phyloP scores from a whole-genome alignment of 2,797 vertebrate species.

The Diplodus sargus region DNA sequence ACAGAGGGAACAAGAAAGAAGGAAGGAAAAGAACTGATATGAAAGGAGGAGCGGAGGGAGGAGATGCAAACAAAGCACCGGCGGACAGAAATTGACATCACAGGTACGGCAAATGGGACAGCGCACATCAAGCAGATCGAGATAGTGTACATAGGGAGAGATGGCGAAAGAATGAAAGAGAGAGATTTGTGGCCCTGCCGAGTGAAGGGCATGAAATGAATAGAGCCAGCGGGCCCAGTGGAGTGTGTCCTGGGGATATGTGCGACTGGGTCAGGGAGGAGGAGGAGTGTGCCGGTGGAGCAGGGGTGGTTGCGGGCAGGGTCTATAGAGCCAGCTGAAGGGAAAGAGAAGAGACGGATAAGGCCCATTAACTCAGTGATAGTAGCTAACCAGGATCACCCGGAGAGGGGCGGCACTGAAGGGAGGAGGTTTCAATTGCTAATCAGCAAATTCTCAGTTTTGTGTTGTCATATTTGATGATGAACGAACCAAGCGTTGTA shows the following conservation, averaged over 20 bases:
- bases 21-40: slow-evolving; percentile 38
- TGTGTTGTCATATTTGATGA: background rate
- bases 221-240: slow-evolving; percentile 62
- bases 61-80: slow-evolving; percentile 71
- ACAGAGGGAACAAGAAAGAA: slow-evolving; percentile 23
- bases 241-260: slow-evolving; percentile 74
- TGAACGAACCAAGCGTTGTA: background rate
- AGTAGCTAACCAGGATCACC: slow-evolving; percentile 58
- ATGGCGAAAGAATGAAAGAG: slow-evolving; percentile 66
- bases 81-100: slow-evolving; percentile 70
- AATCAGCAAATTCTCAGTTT: slow-evolving; percentile 21
- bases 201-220: slow-evolving; percentile 84
- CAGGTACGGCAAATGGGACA: slow-evolving; percentile 56
- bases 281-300: slow-evolving; percentile 44
- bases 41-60: slow-evolving; percentile 60
- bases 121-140: slow-evolving; percentile 61
- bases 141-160: slow-evolving; percentile 62
- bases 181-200: slow-evolving; percentile 68
- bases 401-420: slow-evolving; percentile 42
- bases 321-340: slow-evolving; percentile 60
- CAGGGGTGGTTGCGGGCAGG: slow-evolving; percentile 41
- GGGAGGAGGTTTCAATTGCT: slow-evolving; percentile 25
- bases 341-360: slow-evolving; percentile 66
- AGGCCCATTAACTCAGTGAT: slow-evolving; percentile 76
- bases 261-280: slow-evolving; percentile 55